phyloP scores from a whole-genome alignment of 2,797 vertebrate species.

The Leucoraja ocellata region DNA sequence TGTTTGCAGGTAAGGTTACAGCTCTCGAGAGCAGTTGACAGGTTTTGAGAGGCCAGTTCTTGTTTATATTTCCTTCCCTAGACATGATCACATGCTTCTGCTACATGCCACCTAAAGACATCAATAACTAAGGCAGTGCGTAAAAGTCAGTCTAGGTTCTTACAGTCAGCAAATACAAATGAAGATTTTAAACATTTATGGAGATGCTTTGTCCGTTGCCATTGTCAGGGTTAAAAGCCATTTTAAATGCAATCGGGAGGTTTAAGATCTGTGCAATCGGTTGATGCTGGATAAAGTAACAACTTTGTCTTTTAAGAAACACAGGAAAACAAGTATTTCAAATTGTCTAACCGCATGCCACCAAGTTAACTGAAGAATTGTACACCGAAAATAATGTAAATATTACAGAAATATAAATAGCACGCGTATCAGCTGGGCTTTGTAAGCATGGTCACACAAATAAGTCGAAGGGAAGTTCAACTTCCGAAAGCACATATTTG shows the following conservation, averaged over 20 bases:
- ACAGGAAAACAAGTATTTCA: not conserved
- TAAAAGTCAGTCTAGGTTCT: not conserved
- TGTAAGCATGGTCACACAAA: not conserved
- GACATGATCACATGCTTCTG: not conserved
- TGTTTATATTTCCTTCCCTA: not conserved
- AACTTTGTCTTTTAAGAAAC: not conserved
- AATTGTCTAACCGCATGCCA: not conserved
- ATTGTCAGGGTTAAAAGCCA: not conserved
- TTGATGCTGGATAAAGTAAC: not conserved
- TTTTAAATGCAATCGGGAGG: not conserved
- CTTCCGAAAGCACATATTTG: not conserved
- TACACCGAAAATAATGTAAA: not conserved
- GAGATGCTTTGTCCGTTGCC: not conserved
- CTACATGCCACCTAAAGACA: not conserved
- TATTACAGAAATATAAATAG: not conserved
- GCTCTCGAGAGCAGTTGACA: not conserved
- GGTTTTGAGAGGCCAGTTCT: not conserved
- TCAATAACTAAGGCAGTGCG: not conserved
- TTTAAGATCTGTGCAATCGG: not conserved
- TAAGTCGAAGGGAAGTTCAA: not conserved
- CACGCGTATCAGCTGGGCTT: not conserved
- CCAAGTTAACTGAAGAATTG: not conserved
- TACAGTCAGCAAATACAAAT: not conserved
- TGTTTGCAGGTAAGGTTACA: slow-evolving; percentile 28
- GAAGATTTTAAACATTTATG: not conserved